Percentiles rank a stretch among this genome's conserved stretches.
These are phyloP conservation scores for Chrysina gloriosa DNA, from an alignment of 2,888 invertebrate species.

Conservation along the genomic window DNA sequence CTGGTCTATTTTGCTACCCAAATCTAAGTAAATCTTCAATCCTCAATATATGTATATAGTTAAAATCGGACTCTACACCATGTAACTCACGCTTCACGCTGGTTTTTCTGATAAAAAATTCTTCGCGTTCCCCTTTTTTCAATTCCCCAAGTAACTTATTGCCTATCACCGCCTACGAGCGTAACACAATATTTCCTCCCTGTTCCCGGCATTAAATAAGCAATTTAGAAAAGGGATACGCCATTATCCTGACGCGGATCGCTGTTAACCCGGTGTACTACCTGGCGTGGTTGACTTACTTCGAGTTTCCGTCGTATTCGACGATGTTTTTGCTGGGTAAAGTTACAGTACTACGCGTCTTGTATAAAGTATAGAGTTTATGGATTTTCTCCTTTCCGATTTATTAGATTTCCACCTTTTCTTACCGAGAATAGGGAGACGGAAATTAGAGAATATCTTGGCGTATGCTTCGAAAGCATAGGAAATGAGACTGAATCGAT, in stretches of 20 bases:
- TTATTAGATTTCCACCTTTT: constrained; percentile 7
- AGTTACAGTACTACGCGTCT: constrained; percentile 6
- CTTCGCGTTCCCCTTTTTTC: too few species aligned
- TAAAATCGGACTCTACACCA: too few species aligned
- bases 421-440: not conserved
- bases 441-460: constrained; percentile 5
- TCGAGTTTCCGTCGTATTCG: constrained; percentile 14
- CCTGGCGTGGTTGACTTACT: not conserved
- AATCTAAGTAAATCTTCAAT: too few species aligned
- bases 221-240: constrained; percentile 20
- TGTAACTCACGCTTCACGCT: too few species aligned
- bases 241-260: constrained; percentile 16
- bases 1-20: too few species aligned
- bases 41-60: too few species aligned
- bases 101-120: too few species aligned
- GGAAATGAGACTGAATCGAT: not conserved
- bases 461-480: not conserved
- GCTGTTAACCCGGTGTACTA: not conserved
- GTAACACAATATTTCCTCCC: not conserved
- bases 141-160: not conserved
- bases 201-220: not conserved
- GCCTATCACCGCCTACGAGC: not conserved
- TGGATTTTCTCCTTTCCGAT: not conserved
- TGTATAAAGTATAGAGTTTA: not conserved
- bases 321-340: not conserved